phyloP scores from a whole-genome alignment of 2,113 vertebrate species.

The Dasyurus viverrinus region DNA sequence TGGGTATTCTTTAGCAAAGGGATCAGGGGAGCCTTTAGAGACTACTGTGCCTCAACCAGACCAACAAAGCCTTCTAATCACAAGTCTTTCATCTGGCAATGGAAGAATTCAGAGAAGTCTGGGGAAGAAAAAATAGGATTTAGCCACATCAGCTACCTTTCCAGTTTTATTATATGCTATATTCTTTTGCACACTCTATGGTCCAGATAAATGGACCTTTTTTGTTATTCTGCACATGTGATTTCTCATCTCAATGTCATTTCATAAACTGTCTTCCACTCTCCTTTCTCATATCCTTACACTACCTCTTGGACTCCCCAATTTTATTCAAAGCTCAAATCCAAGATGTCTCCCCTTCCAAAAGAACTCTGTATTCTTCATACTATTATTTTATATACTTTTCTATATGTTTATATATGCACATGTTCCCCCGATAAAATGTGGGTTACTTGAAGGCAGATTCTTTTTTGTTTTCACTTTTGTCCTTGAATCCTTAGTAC shows the following conservation, averaged over 20 bases:
- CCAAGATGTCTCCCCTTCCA: background rate
- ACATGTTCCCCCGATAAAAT: background rate
- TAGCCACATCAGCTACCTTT: background rate
- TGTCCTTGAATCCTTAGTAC: background rate
- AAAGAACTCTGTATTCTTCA: background rate
- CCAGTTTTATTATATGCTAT: background rate
- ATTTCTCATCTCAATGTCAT: background rate
- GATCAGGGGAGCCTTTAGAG: background rate
- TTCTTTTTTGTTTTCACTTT: background rate
- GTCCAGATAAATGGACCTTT: background rate
- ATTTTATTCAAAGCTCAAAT: background rate
- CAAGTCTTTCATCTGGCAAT: background rate
- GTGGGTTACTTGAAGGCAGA: background rate
- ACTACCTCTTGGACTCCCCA: background rate
- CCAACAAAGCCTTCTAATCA: background rate
- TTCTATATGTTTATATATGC: background rate
- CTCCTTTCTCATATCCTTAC: background rate
- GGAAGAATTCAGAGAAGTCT: background rate
- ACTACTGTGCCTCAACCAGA: background rate
- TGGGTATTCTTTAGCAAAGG: conserved; percentile 26
- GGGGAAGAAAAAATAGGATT: background rate
- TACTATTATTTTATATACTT: background rate
- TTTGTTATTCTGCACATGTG: background rate
- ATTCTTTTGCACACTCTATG: background rate
- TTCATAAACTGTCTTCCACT: background rate